These are phyloP conservation scores for Melanargia galathea DNA, from an alignment of 2,888 invertebrate species.

Conservation along the genomic window DNA sequence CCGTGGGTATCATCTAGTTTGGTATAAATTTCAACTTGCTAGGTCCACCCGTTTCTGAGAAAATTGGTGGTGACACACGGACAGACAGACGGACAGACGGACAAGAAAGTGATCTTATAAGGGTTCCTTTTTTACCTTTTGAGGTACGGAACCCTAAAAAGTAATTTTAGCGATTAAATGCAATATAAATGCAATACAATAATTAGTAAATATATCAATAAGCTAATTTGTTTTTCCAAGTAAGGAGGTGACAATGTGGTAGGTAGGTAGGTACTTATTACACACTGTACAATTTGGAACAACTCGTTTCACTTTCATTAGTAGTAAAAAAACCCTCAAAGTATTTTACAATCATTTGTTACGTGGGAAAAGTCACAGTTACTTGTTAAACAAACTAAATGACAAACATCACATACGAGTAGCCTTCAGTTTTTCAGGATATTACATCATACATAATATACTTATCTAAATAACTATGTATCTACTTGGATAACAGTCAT, in stretches of 20 bases:
- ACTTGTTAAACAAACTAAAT: neutral
- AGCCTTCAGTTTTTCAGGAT: neutral
- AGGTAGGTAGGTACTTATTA: neutral
- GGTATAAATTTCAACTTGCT: too few relatives aligned
- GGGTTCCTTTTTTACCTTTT: too few relatives aligned
- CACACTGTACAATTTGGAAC: neutral
- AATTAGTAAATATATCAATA: neutral
- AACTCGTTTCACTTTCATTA: neutral
- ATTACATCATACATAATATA: neutral
- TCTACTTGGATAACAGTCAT: neutral
- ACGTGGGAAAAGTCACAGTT: neutral
- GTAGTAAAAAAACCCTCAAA: neutral
- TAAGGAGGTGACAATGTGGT: neutral
- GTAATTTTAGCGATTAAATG: neutral
- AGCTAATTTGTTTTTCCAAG: neutral
- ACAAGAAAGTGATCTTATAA: too few relatives aligned
- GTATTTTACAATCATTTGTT: neutral
- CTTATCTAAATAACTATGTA: too few relatives aligned
- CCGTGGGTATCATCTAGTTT: too few relatives aligned
- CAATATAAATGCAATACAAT: too few relatives aligned
- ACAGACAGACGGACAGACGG: too few relatives aligned
- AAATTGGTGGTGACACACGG: too few relatives aligned
- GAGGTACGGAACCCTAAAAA: neutral
- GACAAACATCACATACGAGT: slow-evolving; percentile 1
- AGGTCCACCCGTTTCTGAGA: too few relatives aligned